Evolutionary conservation across 2,113 vertebrate genomes (phyloP).

Genomic region (Hydropotes inermis): DNA sequence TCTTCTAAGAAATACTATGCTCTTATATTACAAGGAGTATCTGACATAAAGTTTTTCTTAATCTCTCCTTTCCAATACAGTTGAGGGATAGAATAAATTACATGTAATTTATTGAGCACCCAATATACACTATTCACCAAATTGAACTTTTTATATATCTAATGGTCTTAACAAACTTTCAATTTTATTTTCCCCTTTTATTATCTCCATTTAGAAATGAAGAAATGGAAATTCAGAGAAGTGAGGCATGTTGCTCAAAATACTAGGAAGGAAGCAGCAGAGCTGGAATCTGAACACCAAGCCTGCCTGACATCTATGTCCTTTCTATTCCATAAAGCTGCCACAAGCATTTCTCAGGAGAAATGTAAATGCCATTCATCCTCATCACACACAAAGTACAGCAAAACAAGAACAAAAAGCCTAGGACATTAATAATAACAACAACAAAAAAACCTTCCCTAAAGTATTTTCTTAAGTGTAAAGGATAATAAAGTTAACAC

Average conservation of each 20-base stretch:
- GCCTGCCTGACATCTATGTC: not conserved
- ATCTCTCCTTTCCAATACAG: not conserved
- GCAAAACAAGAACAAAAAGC: not conserved
- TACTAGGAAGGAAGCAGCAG: not conserved
- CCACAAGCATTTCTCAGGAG: not conserved
- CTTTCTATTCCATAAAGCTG: not conserved
- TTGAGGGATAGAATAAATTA: not conserved
- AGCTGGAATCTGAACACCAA: not conserved
- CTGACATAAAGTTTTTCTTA: not conserved
- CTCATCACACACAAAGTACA: not conserved
- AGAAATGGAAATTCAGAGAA: not conserved
- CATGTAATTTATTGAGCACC: not conserved
- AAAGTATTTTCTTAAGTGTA: not conserved
- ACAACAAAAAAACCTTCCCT: not conserved
- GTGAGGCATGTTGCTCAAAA: not conserved
- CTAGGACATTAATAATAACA: not conserved
- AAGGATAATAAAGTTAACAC: not conserved
- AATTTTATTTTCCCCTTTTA: not conserved
- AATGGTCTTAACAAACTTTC: not conserved
- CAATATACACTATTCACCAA: not conserved
- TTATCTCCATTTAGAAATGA: not conserved
- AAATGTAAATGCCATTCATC: not conserved
- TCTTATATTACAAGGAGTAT: not conserved
- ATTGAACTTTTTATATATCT: not conserved
- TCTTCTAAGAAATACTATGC: not conserved